Base-by-base conservation (phyloP, 2,888 invertebrate genomes). In the Heliconius ethilla region DNA sequence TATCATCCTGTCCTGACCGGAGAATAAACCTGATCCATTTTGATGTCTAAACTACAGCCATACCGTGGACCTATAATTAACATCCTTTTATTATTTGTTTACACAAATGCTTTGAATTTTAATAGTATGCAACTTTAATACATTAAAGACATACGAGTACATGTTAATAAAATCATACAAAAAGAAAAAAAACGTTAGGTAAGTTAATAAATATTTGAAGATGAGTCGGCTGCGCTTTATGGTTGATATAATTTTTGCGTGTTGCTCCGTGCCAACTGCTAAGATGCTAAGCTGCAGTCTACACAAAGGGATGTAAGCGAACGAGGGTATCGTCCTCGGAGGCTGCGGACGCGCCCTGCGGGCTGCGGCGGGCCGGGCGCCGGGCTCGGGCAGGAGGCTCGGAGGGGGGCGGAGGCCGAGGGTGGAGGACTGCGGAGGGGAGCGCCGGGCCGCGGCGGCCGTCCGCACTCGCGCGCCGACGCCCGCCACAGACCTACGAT, bases 241-340 rank as follows among this genome's bases (percentile, higher is more conserved):
- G 33, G 5, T 80, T 78, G 15, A 51, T 51, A 75, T 67, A 78
- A 72, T 40, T 75, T 73, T 75, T 67, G 79, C 73, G 33, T 70
- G 80, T 80, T 79, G 80, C 79, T 81, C 70, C 76, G 80, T 79
- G 82, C 80, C 80, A 81, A 82, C 79, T 78, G 82, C 80, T 80
- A 81, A 82, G 80, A 15, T 62, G 62, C 25, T 62, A 62, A 62
- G 62, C 25, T 63, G n/a, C 59, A 59, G 59, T 59, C 81, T 82
- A 84, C 84, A 88, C 88, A 87, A 89, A 87, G 89, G 87, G 88
- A 85, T 85, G 83, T 83, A 81, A 80, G 83, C 78, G 80, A 70
- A 51, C 83, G 89, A 89, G 92, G 92, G 91, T 90, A 90, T 91
- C 91, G 92, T 91, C 91, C 92, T 91, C 86, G 85, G 85, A 87